These are phyloP conservation scores for Pelagia noctiluca DNA, from an alignment of 30 jellyfish, hydroid and myxozoan species.

Conservation along the genomic window DNA sequence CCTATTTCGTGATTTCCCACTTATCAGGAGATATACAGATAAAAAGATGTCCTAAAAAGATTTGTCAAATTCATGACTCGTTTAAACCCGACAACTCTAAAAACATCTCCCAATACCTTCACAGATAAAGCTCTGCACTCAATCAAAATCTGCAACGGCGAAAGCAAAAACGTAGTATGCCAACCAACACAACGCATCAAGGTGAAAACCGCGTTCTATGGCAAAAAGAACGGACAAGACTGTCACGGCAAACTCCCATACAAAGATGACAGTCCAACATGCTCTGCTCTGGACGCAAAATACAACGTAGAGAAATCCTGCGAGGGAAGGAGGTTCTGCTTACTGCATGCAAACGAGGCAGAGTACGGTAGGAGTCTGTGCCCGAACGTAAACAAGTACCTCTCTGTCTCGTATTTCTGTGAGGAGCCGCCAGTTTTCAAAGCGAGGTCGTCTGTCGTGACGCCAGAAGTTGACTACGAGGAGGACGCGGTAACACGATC, in stretches of 20 bases:
- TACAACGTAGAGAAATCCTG: constrained; percentile 85
- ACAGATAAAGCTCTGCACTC: constrained; percentile 72
- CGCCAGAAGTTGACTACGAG: constrained; percentile 90
- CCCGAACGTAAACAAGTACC: constrained; percentile 91
- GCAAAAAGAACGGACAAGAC: constrained; percentile 94
- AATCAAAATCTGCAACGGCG: constrained; percentile 92
- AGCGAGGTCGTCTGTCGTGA: constrained; percentile 66
- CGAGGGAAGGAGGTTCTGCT: constrained; percentile 87
- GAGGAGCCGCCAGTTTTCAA: constrained; percentile 70
- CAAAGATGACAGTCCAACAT: constrained; percentile 96
- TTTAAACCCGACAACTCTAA: too few relatives aligned
- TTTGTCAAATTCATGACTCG: background rate
- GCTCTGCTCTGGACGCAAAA: constrained; percentile 98
- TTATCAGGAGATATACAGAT: too few relatives aligned
- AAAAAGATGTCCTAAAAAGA: background rate
- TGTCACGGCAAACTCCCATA: constrained; percentile 87
- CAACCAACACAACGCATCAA: constrained; percentile 78
- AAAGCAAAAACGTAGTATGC: constrained; percentile 84
- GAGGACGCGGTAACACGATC: constrained; percentile 98
- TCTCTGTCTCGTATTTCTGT: constrained; percentile 82
- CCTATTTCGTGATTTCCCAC: too few relatives aligned
- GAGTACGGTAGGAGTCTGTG: constrained; percentile 90
- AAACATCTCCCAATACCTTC: background rate
- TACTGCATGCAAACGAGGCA: constrained; percentile 90
- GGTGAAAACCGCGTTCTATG: constrained; percentile 91